phyloP scores from a whole-genome alignment of 2,113 vertebrate genomes.

The Budorcas taxicolor region DNA sequence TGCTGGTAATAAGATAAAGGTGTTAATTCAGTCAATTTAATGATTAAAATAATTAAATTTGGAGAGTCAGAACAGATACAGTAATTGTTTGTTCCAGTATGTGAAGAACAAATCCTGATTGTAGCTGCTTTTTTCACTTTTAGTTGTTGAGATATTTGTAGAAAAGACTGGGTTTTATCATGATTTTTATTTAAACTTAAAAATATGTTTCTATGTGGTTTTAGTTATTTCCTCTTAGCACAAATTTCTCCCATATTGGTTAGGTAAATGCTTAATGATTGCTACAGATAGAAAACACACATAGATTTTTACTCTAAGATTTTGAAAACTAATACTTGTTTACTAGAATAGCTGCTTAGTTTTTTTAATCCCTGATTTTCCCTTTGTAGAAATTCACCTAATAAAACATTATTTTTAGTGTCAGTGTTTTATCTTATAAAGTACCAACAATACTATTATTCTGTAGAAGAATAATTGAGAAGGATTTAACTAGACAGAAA shows the following conservation, averaged over 20 bases:
- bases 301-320: not conserved
- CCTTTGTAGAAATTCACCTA: not conserved
- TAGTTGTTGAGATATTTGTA: not conserved
- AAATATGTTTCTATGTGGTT: not conserved
- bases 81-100: not conserved
- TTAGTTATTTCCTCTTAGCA: conserved; percentile 10
- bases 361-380: conserved; percentile 1
- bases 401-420: conserved; percentile 16
- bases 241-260: not conserved
- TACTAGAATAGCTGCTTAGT: not conserved
- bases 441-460: conserved; percentile 25
- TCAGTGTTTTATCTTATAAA: not conserved
- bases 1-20: not conserved
- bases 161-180: not conserved
- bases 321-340: conserved; percentile 22
- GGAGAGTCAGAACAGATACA: not conserved
- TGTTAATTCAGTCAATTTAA: not conserved
- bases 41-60: conserved; percentile 35
- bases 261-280: not conserved
- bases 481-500: conserved; percentile 44
- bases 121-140: not conserved
- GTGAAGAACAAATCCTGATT: not conserved
- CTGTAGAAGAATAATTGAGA: conserved; percentile 18
- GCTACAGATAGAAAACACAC: not conserved
- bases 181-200: conserved; percentile 14